Conservation (phyloP, 2,888 invertebrate genomes). For the Cerastis leucographa region DNA sequence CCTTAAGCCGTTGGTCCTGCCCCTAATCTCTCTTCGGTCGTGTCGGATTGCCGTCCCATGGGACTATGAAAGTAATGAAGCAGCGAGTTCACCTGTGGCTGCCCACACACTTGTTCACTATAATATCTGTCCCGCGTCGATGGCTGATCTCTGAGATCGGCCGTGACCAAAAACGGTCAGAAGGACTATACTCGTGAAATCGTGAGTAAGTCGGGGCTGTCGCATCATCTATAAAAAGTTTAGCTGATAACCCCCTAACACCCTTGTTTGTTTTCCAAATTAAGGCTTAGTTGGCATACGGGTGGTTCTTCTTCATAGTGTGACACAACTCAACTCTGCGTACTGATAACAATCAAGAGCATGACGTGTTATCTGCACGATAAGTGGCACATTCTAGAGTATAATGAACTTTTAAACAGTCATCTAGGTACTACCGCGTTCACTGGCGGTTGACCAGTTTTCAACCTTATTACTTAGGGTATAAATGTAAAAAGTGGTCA, state of each 20-base stretch:
- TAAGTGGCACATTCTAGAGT: slow-evolving; percentile 37
- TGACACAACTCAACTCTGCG: slow-evolving; percentile 3
- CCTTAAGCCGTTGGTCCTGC: not conserved
- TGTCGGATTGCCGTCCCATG: not conserved
- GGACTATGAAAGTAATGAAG: no score
- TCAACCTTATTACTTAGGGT: no score
- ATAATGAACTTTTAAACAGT: slow-evolving; percentile 29
- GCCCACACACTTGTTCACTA: no score
- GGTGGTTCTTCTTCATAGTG: not conserved
- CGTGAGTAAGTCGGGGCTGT: no score
- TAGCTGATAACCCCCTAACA: not conserved
- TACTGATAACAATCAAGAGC: slow-evolving; percentile 47
- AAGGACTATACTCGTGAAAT: not conserved
- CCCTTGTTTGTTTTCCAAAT: not conserved
- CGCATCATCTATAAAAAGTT: not conserved
- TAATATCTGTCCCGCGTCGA: not conserved
- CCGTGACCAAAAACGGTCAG: not conserved
- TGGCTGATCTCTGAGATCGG: not conserved
- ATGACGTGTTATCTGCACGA: slow-evolving; percentile 33
- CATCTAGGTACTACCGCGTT: not conserved
- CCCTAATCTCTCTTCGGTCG: not conserved
- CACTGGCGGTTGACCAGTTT: no score
- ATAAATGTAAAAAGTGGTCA: no score
- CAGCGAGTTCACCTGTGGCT: no score
- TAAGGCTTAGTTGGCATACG: not conserved